Evolutionary conservation across 2,888 invertebrate genomes (phyloP), one percentile per base, ranked within the genome.

Genomic region (Acleris cristana): DNA sequence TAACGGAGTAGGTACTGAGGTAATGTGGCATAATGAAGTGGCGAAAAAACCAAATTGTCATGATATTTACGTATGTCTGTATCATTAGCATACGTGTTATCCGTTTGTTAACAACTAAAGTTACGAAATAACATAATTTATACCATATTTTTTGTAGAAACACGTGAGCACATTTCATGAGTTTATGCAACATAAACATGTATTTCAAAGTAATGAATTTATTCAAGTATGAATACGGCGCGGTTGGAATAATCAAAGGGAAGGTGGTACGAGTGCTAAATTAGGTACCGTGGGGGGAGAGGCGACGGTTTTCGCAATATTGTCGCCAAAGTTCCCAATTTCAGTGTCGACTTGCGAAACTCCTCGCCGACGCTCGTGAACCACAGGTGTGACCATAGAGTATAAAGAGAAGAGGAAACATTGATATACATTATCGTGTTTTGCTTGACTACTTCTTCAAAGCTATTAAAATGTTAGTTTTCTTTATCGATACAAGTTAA

Each of bases 311-410:
- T 86, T 77, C 81, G 85, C 84, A 88, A 89, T 89, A 89, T 88
- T 89, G 87, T 89, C 90, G 84, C 84, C 77, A 83, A 88, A 89
- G 79, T 90, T 90, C 81, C 85, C 82, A 86, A 90, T 87, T 89
- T 88, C 79, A 76, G 90, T 87, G 92, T 86, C 89, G 91, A 91
- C 86, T 91, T 91, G 91, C 86, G 86, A 89, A 92, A 90, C 86
- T 92, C 87, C 79, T 73, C 87, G 79, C 81, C 80, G 78, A 76
- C 74, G 77, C 81, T 78, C 52, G 76, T 77, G 79, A 81, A 80
- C 80, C 78, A 86, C 84, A 87, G 86, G 87, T 88, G 84, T 78
- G 79, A 69, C 70, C 69, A 75, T 80, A 76, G 72, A 70, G 19
- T 48, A 54, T 21, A 58, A 49, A 30, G 54, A 30, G 8, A 40